Base-by-base conservation (phyloP, 2,113 vertebrate species). In the Rattus rattus region DNA sequence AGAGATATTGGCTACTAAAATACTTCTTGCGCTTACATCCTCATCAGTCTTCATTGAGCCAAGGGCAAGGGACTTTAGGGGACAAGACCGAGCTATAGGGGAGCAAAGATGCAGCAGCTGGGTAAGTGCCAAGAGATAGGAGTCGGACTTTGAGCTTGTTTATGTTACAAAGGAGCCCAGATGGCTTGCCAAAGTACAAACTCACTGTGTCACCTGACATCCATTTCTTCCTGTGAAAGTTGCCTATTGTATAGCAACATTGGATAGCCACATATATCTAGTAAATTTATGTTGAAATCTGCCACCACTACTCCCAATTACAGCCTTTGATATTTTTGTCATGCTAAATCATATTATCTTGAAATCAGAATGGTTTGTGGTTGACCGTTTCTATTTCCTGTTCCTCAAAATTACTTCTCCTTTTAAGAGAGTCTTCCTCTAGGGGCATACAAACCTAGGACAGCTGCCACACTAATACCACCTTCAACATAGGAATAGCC, bases 321-420 rank as follows among this genome's bases (percentile, higher is more conserved):
- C 81, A 95, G 61, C 24, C 80, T 95, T 94, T 61, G 28, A 43
- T 43, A 43, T 88, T 93, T 92, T 85, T 43, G 8, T 97, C 91
- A 97, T 54, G 6, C 67, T 95, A 94, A 96, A 80, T 94, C 36
- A 72, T 72, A 81, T 96, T 63, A 77, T 83, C n/a, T 67, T 96
- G 39, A 94, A 95, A 95, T 93, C 73, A 94, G 19, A 90, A 88
- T 72, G 56, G 33, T 93, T 96, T 91, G 43, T 92, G 20, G 43
- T 92, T 87, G 63, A 75, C n/a, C 63, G 85, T 94, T 93, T 85
- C 89, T n/a, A 95, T 84, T 96, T 96, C 93, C 83, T 96, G 14
- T 90, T 83, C 70, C 73, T 84, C 52, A 91, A 98, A 93, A 96
- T 65, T 75, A 94, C 80, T 89, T 88, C 73, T 91, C 36, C 94